Conservation (phyloP, 30 jellyfish, hydroid and myxozoan genomes). For the Aurelia aurita complex sp. Pacific region DNA sequence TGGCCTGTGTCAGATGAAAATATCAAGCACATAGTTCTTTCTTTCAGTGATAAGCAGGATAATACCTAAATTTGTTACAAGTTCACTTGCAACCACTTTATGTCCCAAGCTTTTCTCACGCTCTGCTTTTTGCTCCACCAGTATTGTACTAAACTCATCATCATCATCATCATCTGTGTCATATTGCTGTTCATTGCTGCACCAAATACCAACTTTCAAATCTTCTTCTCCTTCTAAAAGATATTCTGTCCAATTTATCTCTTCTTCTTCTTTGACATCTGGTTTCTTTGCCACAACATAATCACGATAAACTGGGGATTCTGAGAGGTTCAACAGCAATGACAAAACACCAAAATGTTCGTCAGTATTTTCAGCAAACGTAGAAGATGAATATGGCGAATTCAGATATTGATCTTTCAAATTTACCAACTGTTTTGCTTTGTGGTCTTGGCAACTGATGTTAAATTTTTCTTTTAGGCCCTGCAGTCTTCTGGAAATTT, state of each 20-base stretch:
- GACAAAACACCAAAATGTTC: constrained; percentile 71
- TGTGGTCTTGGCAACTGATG: constrained; percentile 66
- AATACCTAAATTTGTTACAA: no score
- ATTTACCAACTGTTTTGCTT: constrained; percentile 58
- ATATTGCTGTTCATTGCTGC: constrained; percentile 24
- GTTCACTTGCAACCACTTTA: no score
- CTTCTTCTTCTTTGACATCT: constrained; percentile 18
- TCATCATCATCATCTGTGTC: constrained; percentile 35
- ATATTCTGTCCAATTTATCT: constrained; percentile 73
- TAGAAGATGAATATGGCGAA: constrained; percentile 39
- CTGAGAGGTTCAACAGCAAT: constrained; percentile 71
- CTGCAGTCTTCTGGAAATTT: constrained; percentile 61
- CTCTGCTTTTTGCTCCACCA: no score
- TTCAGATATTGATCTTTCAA: constrained; percentile 50
- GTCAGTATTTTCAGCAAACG: constrained; percentile 51
- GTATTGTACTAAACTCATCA: neutral
- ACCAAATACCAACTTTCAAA: constrained; percentile 50
- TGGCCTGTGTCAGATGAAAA: no score
- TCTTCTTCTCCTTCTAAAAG: constrained; percentile 77
- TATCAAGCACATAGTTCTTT: no score
- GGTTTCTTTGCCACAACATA: neutral
- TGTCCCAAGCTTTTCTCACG: no score
- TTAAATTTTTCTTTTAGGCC: constrained; percentile 73
- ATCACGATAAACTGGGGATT: constrained; percentile 61
- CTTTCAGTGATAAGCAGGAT: no score